Percentiles rank a stretch among this genome's conserved stretches.
phyloP scores from a whole-genome alignment of 1,140 invertebrate genomes.

The Eciton burchellii region DNA sequence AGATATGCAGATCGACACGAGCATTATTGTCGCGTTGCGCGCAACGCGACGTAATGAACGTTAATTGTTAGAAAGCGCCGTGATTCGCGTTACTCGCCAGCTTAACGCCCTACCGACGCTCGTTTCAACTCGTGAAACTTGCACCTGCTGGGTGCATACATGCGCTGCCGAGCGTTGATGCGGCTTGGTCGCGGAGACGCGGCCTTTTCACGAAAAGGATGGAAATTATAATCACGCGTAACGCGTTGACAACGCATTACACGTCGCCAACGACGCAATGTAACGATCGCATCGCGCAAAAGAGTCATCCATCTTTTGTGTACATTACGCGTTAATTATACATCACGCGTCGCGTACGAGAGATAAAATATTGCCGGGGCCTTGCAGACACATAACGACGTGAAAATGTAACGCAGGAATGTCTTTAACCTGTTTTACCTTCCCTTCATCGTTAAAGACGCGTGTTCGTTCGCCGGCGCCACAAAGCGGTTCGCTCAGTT shows the following conservation, averaged over 20 bases:
- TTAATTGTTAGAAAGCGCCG: conserved; percentile 29
- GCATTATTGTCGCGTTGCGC: conserved; percentile 23
- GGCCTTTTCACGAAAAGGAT: background rate
- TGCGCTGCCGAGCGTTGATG: background rate
- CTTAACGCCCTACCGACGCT: too few relatives aligned
- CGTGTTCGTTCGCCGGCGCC: conserved; percentile 50
- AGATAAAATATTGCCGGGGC: background rate
- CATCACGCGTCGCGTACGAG: too few relatives aligned
- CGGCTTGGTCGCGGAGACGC: background rate
- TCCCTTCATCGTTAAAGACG: conserved; percentile 31
- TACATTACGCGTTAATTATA: too few relatives aligned
- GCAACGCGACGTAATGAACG: conserved; percentile 35
- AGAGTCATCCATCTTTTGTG: background rate
- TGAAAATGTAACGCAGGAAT: background rate
- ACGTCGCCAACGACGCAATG: too few relatives aligned
- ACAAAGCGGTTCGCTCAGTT: conserved; percentile 63
- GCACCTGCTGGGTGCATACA: conserved; percentile 10
- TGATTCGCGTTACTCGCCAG: background rate
- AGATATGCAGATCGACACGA: conserved; percentile 41
- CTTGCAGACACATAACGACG: background rate
- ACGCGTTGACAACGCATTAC: too few relatives aligned
- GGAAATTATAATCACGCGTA: too few relatives aligned
- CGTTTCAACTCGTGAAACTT: too few relatives aligned
- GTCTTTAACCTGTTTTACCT: conserved; percentile 4
- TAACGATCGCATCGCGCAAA: too few relatives aligned